A percentile compares a stretch with the other conserved stretches of the same genome.
These are phyloP conservation scores for Benitochromis conjunctus DNA, from an alignment of 2,113 vertebrate genomes.

Conservation along the genomic window DNA sequence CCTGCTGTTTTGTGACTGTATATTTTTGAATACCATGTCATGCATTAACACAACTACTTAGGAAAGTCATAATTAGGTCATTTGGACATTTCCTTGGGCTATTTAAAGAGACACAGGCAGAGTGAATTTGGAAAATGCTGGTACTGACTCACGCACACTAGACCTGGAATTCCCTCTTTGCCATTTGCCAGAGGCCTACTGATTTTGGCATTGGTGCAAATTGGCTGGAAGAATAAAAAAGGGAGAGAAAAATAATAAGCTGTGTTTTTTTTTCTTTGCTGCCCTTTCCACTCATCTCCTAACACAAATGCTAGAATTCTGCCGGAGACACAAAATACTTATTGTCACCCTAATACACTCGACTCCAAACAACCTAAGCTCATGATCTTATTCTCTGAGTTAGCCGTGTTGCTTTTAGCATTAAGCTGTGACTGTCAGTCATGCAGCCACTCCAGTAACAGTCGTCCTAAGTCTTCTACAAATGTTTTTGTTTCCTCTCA, in stretches of 20 bases:
- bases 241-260: conserved; percentile 50
- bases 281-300: conserved; percentile 32
- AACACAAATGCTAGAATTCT: background rate
- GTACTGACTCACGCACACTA: conserved; percentile 67
- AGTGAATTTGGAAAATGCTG: conserved; percentile 70
- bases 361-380: conserved; percentile 33
- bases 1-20: conserved; percentile 47
- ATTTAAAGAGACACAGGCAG: conserved; percentile 67
- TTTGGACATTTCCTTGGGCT: conserved; percentile 73
- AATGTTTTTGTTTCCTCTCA: conserved; percentile 50
- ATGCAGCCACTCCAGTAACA: conserved; percentile 2
- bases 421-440: conserved; percentile 53
- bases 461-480: conserved; percentile 33
- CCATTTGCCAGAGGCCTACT: conserved; percentile 60
- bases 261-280: conserved; percentile 22
- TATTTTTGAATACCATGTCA: conserved; percentile 65
- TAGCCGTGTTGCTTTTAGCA: conserved; percentile 32
- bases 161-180: conserved; percentile 73
- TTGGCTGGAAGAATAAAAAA: conserved; percentile 45
- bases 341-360: conserved; percentile 8
- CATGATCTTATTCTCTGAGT: conserved; percentile 26
- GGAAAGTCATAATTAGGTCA: conserved; percentile 75
- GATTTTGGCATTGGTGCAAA: conserved; percentile 59
- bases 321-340: conserved; percentile 2
- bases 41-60: conserved; percentile 59